Evolutionary conservation across 2,113 vertebrate genomes (phyloP), one percentile per base, ranked within the genome.

Genomic region (Trachemys scripta): DNA sequence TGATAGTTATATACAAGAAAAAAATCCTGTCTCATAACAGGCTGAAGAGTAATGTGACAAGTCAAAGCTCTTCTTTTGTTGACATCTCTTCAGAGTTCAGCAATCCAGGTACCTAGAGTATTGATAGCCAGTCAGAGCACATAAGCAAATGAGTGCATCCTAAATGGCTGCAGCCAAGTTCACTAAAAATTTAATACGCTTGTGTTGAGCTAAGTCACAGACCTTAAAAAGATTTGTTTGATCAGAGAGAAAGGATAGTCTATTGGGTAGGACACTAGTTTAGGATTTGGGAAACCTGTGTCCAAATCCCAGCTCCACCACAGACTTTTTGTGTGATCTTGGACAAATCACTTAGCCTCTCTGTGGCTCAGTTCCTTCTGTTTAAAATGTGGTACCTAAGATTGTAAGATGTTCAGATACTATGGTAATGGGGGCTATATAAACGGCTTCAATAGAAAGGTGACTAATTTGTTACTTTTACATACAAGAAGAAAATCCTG

Each of bases 351-450:
- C 78, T 69, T 10, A 1, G 87, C 56, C 76, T 50, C 80, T 84
- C 89, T 54, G 3, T 20, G 83, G 90, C 27, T 82, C 90, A 50
- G 3, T 27, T 87, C 47, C 82, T 95, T 93, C 88, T 0, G 1
- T 86, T 89, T 29, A 75, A 78, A 65, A 35, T 87, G 78, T 53
- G 95, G 87, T 53, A 95, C 85, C 88, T 95, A 96, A 88, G 54
- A 83, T 95, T 87, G 90, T 35, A 81, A 97, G 84, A 84, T 95
- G 95, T 96, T 94, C 95, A 86, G 96, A 97, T 97, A 96, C 96
- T 97, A 97, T 97, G 96, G 95, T 93, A 97, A 97, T 97, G 57
- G 65, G 82, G 94, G 80, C 94, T 93, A 93, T 35, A 92, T n/a
- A 95, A 96, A 95, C 38, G 51, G 75, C 88, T 91, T 91, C 96